phyloP scores from a whole-genome alignment of 2,797 vertebrate species.

The Chromis chromis region DNA sequence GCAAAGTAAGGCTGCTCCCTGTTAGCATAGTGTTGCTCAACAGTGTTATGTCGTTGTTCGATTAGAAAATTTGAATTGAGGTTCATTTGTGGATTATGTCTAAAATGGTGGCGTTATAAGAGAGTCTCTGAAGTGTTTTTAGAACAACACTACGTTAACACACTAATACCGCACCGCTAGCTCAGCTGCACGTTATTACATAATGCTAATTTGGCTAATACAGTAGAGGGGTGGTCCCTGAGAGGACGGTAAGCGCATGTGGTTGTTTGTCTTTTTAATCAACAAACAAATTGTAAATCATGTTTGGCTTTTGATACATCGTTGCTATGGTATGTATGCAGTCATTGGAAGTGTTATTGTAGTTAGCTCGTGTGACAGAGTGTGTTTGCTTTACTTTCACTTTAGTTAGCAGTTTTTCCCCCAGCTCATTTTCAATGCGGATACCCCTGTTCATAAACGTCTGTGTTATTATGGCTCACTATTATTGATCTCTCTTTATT shows the following conservation, averaged over 20 bases:
- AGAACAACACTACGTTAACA: not conserved
- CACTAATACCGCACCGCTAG: not conserved
- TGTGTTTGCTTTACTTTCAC: not conserved
- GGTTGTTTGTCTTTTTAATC: not conserved
- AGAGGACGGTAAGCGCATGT: not conserved
- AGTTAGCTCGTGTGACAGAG: not conserved
- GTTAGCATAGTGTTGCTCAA: conserved; percentile 12
- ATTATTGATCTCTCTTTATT: too few relatives aligned
- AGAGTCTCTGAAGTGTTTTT: not conserved
- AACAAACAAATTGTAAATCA: accelerated
- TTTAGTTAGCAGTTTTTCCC: not conserved
- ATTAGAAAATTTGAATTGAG: not conserved
- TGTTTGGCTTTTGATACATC: not conserved
- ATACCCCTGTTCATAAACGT: not conserved
- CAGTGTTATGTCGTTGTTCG: not conserved
- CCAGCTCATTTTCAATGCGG: too few relatives aligned
- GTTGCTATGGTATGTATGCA: not conserved
- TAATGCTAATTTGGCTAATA: conserved; percentile 18
- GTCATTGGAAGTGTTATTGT: not conserved
- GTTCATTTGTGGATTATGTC: accelerated
- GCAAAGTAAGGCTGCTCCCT: not conserved
- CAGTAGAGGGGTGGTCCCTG: not conserved
- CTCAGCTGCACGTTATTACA: not conserved
- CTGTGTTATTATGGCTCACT: too few relatives aligned
- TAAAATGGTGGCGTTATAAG: not conserved